These are phyloP conservation scores for Parazoanthus darwini DNA, from an alignment of 92 coral and sea anemone species.

Conservation along the genomic window DNA sequence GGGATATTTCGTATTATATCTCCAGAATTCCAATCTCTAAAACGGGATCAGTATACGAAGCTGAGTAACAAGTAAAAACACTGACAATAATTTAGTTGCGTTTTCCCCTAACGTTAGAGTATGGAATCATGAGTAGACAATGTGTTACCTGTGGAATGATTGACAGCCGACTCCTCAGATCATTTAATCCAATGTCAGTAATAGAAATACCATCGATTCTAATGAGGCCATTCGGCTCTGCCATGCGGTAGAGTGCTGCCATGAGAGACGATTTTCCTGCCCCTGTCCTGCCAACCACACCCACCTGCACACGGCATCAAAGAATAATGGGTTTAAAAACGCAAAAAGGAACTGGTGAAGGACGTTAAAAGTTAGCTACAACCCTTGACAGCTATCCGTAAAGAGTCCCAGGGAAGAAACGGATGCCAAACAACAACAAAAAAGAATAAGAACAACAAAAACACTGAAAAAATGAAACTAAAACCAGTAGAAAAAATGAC, in stretches of 20 bases:
- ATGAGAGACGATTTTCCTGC: slow-evolving; percentile 95
- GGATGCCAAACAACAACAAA: too few relatives aligned
- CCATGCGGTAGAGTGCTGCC: slow-evolving; percentile 84
- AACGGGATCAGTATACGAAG: too few relatives aligned
- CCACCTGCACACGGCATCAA: slow-evolving; percentile 56
- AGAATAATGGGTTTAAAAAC: neutral
- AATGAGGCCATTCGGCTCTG: slow-evolving; percentile 81
- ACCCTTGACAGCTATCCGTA: too few relatives aligned
- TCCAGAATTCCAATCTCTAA: too few relatives aligned
- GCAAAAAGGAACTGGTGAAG: too few relatives aligned
- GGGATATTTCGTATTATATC: too few relatives aligned
- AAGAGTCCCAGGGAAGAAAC: too few relatives aligned
- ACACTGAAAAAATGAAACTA: too few relatives aligned
- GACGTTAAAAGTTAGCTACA: neutral
- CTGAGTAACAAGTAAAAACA: too few relatives aligned
- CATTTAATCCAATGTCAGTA: slow-evolving; percentile 77
- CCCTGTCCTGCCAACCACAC: slow-evolving; percentile 95
- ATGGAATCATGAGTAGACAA: neutral
- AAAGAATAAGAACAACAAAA: too few relatives aligned
- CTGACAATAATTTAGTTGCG: too few relatives aligned
- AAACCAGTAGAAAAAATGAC: too few relatives aligned
- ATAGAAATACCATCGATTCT: slow-evolving; percentile 82
- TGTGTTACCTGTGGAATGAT: slow-evolving; percentile 85
- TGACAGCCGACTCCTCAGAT: slow-evolving; percentile 82
- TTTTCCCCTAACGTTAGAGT: neutral